Percentiles rank a stretch among this genome's conserved stretches.
Conservation (phyloP, 64 coral and sea anemone genomes). For the Porites lutea region DNA sequence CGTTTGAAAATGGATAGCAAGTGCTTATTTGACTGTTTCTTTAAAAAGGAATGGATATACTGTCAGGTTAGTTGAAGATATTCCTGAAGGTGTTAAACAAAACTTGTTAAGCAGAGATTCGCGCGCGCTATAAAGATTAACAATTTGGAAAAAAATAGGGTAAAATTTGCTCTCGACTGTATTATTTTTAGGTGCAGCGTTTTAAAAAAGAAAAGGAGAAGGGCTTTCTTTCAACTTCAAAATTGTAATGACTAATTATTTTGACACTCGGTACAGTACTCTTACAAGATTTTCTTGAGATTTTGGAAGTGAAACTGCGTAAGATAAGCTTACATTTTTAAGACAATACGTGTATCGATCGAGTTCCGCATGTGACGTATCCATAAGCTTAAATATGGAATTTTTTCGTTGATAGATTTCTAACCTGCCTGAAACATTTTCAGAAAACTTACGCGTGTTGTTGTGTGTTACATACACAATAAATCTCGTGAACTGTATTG, state of each 20-base stretch:
- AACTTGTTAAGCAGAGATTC: not conserved
- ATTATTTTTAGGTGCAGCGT: no score
- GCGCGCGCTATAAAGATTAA: no score
- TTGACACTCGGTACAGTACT: no score
- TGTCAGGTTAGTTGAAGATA: not conserved
- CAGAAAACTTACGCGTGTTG: no score
- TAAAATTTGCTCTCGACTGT: no score
- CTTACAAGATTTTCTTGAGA: not conserved
- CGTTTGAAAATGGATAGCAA: constrained; percentile 3
- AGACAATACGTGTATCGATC: not conserved
- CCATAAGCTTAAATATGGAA: not conserved
- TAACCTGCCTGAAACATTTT: not conserved
- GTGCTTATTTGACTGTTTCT: not conserved
- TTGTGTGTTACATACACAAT: not conserved
- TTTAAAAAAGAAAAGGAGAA: no score
- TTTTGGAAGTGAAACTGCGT: not conserved
- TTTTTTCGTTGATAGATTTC: not conserved
- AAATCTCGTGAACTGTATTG: no score
- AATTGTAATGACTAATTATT: no score
- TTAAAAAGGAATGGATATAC: no score
- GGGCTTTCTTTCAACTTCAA: no score
- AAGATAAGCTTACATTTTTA: not conserved
- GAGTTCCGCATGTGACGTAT: not conserved
- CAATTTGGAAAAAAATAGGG: no score
- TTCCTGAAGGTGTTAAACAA: not conserved